A percentile compares a stretch with the other conserved stretches of the same genome.
Evolutionary conservation across 2,888 invertebrate genomes (phyloP).

Genomic region (Dexiosoma caninum): DNA sequence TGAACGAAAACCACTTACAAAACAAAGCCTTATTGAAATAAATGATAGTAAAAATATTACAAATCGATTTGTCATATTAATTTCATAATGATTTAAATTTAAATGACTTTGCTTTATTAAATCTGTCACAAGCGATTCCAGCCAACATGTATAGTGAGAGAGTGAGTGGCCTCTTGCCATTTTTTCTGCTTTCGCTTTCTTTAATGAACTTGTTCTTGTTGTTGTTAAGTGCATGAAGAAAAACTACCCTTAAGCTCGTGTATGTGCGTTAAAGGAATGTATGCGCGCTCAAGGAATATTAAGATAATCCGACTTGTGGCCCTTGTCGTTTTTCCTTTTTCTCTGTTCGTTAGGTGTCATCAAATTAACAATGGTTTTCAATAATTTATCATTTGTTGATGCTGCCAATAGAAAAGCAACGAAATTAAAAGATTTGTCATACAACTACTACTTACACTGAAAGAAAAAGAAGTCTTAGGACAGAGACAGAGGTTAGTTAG

Average conservation of each 20-base stretch:
- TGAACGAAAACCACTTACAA: neutral
- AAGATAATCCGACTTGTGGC: conserved; percentile 61
- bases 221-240: neutral
- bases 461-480: neutral
- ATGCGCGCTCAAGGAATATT: conserved; percentile 50
- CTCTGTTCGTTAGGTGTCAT: conserved; percentile 68
- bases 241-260: neutral
- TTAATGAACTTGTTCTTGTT: neutral
- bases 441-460: neutral
- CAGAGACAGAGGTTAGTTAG: too few species aligned
- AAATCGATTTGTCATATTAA: conserved; percentile 67
- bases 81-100: conserved; percentile 66
- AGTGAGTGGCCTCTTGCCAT: neutral
- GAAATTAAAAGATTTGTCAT: conserved; percentile 9
- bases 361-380: conserved; percentile 72
- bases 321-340: conserved; percentile 53
- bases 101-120: conserved; percentile 68
- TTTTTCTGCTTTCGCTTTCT: neutral
- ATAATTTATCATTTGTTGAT: conserved; percentile 75
- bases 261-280: neutral
- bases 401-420: conserved; percentile 24
- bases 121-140: conserved; percentile 58
- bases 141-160: too few species aligned
- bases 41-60: conserved; percentile 51
- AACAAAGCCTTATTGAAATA: conserved; percentile 29